Conservation (phyloP, 2,888 invertebrate genomes). For the Melanophora roralis region DNA sequence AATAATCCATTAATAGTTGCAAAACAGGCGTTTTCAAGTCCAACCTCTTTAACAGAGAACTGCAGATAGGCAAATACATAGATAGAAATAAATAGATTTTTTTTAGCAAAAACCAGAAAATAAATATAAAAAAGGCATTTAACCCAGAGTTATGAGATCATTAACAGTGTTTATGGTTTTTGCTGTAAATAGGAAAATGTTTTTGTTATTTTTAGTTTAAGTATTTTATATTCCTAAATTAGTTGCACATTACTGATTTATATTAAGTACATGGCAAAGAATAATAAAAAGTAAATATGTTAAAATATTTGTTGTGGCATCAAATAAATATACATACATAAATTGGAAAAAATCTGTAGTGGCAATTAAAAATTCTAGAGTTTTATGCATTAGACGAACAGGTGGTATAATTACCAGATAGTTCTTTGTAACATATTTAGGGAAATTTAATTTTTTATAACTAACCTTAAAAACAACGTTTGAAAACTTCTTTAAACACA, state of each 20-base stretch:
- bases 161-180: constrained; percentile 39
- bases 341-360: too few species aligned
- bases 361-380: too few species aligned
- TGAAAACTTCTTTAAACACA: too few species aligned
- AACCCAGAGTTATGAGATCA: background rate
- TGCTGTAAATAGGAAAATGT: background rate
- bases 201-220: background rate
- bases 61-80: background rate
- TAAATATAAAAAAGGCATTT: background rate
- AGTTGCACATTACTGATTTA: constrained; percentile 7
- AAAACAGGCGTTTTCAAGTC: constrained; percentile 19
- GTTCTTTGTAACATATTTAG: too few species aligned
- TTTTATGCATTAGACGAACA: too few species aligned
- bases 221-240: constrained; percentile 6
- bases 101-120: background rate
- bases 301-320: too few species aligned
- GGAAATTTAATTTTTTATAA: too few species aligned
- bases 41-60: background rate
- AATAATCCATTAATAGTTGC: background rate
- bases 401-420: too few species aligned
- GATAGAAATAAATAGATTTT: background rate
- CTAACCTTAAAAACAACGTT: too few species aligned
- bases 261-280: background rate
- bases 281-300: too few species aligned
- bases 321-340: too few species aligned